phyloP scores from a whole-genome alignment of 2,888 invertebrate genomes.

The Pachymerium ferrugineum region DNA sequence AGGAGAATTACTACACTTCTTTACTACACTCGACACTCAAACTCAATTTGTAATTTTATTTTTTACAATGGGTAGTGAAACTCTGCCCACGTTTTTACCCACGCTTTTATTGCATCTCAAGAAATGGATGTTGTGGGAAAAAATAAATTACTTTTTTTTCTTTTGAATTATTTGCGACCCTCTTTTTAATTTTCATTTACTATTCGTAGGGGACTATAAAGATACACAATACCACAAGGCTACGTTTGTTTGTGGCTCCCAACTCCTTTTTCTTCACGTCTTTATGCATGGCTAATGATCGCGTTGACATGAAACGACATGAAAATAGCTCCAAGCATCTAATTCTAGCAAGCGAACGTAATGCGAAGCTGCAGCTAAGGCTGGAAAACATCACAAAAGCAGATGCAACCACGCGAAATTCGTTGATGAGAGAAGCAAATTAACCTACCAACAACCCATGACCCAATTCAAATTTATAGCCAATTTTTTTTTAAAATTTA shows the following conservation, averaged over 20 bases:
- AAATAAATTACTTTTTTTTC: neutral
- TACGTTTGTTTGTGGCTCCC: neutral
- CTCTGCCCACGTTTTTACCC: no score
- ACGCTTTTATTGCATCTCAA: neutral
- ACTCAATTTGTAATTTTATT: no score
- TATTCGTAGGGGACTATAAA: neutral
- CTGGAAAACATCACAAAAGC: conserved; percentile 4
- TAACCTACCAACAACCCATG: conserved; percentile 5
- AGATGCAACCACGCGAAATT: conserved; percentile 5
- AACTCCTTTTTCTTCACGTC: neutral
- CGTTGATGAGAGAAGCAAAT: conserved; percentile 5
- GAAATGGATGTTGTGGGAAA: neutral
- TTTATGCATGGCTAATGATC: conserved; percentile 15
- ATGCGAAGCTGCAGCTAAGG: conserved; percentile 9
- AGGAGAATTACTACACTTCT: neutral
- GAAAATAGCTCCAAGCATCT: conserved; percentile 5
- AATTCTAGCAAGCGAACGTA: conserved; percentile 10
- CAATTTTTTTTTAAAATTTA: neutral
- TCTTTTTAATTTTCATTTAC: neutral
- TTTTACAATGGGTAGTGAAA: no score
- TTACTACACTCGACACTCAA: neutral
- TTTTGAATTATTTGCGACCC: neutral
- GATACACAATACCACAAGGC: neutral
- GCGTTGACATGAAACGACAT: conserved; percentile 17
- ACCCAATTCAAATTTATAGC: neutral